These are phyloP conservation scores for Sebastes vulpes DNA, from an alignment of 2,797 vertebrate species.

Conservation along the genomic window DNA sequence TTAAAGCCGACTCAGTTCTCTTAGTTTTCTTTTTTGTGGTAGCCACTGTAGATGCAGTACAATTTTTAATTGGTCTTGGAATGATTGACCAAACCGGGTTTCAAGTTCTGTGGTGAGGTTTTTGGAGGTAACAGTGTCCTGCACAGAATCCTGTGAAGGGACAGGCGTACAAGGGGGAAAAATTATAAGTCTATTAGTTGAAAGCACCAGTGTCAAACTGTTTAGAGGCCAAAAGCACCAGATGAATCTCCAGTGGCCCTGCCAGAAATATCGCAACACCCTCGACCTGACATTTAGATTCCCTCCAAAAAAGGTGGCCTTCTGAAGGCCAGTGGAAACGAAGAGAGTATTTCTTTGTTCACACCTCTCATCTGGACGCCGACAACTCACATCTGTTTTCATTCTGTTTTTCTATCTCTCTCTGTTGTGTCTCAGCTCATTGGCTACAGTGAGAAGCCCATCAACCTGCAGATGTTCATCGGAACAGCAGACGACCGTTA, in stretches of 20 bases:
- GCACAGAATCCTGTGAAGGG: slow-evolving; percentile 15
- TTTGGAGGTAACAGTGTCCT: slow-evolving; percentile 26
- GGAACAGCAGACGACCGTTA: slow-evolving; percentile 98
- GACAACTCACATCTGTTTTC: slow-evolving; percentile 60
- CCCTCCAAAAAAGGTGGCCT: slow-evolving; percentile 45
- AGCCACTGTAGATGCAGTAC: not conserved
- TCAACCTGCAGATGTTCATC: slow-evolving; percentile 99
- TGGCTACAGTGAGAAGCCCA: slow-evolving; percentile 95
- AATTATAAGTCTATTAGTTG: slow-evolving; percentile 55
- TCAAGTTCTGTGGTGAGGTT: slow-evolving; percentile 25
- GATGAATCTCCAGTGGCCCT: slow-evolving; percentile 62
- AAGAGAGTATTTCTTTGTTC: slow-evolving; percentile 56
- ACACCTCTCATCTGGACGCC: slow-evolving; percentile 51
- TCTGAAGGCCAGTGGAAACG: slow-evolving; percentile 56
- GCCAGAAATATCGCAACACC: slow-evolving; percentile 70
- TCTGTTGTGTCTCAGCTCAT: slow-evolving; percentile 88
- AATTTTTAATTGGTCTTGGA: slow-evolving; percentile 18
- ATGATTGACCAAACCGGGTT: slow-evolving; percentile 7
- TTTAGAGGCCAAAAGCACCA: slow-evolving; percentile 55
- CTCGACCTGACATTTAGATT: slow-evolving; percentile 68
- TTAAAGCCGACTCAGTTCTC: not conserved
- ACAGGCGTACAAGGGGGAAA: slow-evolving; percentile 44
- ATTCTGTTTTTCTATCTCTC: slow-evolving; percentile 48
- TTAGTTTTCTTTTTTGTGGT: not conserved
- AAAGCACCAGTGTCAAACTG: slow-evolving; percentile 55